These are phyloP conservation scores for Isotomurus palustris DNA, from an alignment of 2,888 invertebrate genomes.

Conservation along the genomic window DNA sequence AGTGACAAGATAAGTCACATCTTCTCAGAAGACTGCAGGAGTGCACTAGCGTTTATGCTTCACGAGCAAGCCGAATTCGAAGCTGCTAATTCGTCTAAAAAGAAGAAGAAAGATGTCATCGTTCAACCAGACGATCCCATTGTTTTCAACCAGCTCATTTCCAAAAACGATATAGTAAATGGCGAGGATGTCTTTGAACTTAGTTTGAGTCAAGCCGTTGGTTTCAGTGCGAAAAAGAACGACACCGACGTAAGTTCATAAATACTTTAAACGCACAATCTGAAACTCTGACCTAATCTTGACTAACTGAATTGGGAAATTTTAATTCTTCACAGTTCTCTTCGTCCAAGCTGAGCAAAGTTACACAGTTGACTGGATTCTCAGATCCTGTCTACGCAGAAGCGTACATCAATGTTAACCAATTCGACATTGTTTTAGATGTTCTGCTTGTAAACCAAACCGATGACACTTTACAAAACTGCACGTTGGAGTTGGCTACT, in stretches of 20 bases:
- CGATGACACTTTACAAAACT: slow-evolving; percentile 93
- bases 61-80: slow-evolving; percentile 71
- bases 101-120: slow-evolving; percentile 63
- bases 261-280: not conserved
- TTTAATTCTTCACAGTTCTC: slow-evolving; percentile 47
- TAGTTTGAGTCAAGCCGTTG: slow-evolving; percentile 82
- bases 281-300: not conserved
- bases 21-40: slow-evolving; percentile 69
- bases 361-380: slow-evolving; percentile 96
- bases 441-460: slow-evolving; percentile 98
- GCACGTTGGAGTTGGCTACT: slow-evolving; percentile 95
- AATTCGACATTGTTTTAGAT: slow-evolving; percentile 97
- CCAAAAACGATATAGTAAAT: slow-evolving; percentile 61
- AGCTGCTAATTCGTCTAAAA: slow-evolving; percentile 58
- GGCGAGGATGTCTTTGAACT: slow-evolving; percentile 87
- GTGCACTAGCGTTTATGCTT: slow-evolving; percentile 76
- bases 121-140: slow-evolving; percentile 86
- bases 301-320: not conserved
- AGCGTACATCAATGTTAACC: slow-evolving; percentile 98
- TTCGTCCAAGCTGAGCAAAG: slow-evolving; percentile 60
- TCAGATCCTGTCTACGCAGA: slow-evolving; percentile 99
- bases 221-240: slow-evolving; percentile 55
- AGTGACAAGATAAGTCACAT: slow-evolving; percentile 56
- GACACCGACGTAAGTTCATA: slow-evolving; percentile 50
- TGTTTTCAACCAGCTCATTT: slow-evolving; percentile 69